Conservation (phyloP, 2,113 vertebrate genomes). For the Eupsittula cactorum region DNA sequence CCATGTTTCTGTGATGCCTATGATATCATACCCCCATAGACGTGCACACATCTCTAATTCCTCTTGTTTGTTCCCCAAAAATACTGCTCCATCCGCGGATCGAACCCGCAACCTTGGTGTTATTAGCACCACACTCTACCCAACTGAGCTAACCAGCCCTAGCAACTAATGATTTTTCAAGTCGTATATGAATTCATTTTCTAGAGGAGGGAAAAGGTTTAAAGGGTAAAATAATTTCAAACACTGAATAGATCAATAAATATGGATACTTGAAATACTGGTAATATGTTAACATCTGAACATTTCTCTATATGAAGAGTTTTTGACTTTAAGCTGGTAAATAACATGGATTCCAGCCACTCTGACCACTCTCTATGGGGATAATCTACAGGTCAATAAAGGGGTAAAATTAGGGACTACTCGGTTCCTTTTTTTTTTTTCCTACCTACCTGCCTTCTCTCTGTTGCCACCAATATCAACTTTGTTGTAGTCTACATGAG, state of each 20-base stretch:
- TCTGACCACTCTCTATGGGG: background rate
- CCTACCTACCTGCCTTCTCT: background rate
- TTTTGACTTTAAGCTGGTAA: slow-evolving; percentile 6
- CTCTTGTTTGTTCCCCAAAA: too few species aligned
- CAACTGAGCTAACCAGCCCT: background rate
- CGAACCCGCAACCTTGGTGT: too few species aligned
- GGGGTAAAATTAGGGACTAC: background rate
- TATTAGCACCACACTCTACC: too few species aligned
- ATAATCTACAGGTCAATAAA: background rate
- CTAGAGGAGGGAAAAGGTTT: slow-evolving; percentile 17
- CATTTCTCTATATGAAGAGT: background rate
- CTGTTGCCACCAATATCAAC: background rate
- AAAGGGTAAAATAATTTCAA: slow-evolving; percentile 43
- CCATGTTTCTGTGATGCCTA: too few species aligned
- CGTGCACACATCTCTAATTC: too few species aligned
- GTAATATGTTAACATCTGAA: slow-evolving; percentile 17
- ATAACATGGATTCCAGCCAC: background rate
- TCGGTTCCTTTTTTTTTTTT: background rate
- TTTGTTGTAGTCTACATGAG: background rate
- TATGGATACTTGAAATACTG: slow-evolving; percentile 14
- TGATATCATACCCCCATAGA: too few species aligned
- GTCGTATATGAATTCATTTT: background rate
- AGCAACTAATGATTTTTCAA: background rate
- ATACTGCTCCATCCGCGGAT: too few species aligned
- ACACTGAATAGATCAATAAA: background rate